Base-by-base conservation (phyloP, 1,140 invertebrate genomes). In the Halyomorpha halys region DNA sequence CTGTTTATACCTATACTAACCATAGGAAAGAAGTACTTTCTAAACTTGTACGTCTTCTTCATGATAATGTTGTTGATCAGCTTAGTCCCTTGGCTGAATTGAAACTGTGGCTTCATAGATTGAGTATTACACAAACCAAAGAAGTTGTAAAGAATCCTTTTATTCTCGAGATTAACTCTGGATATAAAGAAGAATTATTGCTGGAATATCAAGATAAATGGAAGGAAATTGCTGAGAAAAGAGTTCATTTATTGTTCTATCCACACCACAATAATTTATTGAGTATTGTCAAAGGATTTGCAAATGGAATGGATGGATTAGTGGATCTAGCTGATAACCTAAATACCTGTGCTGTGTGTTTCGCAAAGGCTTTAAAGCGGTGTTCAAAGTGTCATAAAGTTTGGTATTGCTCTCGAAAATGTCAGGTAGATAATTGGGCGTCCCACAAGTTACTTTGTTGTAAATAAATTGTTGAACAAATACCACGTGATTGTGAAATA, bases 41-140 rank as follows among this genome's bases (percentile, higher is more conserved):
- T 6, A 61, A 56, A 16, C 72, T 89, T 2, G 83, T 85, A 72
- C 78, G 81, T 8, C 78, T 76, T 68, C 68, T 89, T 23, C 77
- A 82, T 8, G 85, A 87, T 61, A 69, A 73, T 15, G 70, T 87
- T 14, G 64, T 91, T 44, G 88, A 90, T 71, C 88, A 91, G 75
- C 74, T 91, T 62, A 80, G 87, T 1, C 85, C 86, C 14, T 72
- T 91, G 3, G 77, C 81, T 11, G 86, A 90, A 51, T 73, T 91
- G 6, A 84, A 87, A 73, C 79, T 82, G 72, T 88, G 83, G 74
- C 73, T 91, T 25, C 79, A 78, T 68, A 77, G 79, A 66, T 64
- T 81, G 27, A 74, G 74, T 16, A 64, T 80, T 8, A 69, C 71
- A 0, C 25, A 68, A 74, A 67, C 68, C 67, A 16, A 68, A 71